Evolutionary conservation across 2,888 invertebrate genomes (phyloP).

Genomic region (Cyclophora punctaria): DNA sequence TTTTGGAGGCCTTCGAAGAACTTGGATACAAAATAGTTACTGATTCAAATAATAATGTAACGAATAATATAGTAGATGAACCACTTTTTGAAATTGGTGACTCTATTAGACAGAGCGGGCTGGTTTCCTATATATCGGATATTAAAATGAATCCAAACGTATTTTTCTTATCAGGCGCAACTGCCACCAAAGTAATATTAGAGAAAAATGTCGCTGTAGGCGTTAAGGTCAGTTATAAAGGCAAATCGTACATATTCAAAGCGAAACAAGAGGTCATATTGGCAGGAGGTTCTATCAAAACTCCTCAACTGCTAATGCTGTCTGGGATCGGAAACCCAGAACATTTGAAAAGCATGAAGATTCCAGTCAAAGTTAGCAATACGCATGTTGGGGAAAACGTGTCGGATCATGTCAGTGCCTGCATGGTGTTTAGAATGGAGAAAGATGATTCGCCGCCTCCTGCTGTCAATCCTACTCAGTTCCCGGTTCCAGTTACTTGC

Average conservation of each 20-base stretch:
- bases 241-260: slow-evolving; percentile 14
- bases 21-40: slow-evolving; percentile 12
- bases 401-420: no score
- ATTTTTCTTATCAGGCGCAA: slow-evolving; percentile 21
- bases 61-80: slow-evolving; percentile 18
- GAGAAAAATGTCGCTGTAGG: slow-evolving; percentile 30
- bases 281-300: slow-evolving; percentile 32
- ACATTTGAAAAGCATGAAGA: slow-evolving; percentile 22
- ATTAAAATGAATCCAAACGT: slow-evolving; percentile 23
- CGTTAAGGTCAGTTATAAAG: slow-evolving; percentile 19
- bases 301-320: slow-evolving; percentile 33
- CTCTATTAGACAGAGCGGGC: slow-evolving; percentile 19
- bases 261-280: slow-evolving; percentile 33
- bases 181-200: slow-evolving; percentile 27
- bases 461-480: slow-evolving; percentile 14
- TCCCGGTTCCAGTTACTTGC: slow-evolving; percentile 15
- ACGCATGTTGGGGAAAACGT: no score
- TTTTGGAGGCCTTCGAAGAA: slow-evolving; percentile 23
- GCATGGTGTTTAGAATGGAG: background rate
- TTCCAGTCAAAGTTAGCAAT: slow-evolving; percentile 13
- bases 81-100: slow-evolving; percentile 20
- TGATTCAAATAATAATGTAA: slow-evolving; percentile 22
- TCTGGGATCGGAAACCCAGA: slow-evolving; percentile 37
- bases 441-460: background rate
- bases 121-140: slow-evolving; percentile 20